phyloP scores from a whole-genome alignment of 2,888 invertebrate genomes.

The Cheilosia vernalis region DNA sequence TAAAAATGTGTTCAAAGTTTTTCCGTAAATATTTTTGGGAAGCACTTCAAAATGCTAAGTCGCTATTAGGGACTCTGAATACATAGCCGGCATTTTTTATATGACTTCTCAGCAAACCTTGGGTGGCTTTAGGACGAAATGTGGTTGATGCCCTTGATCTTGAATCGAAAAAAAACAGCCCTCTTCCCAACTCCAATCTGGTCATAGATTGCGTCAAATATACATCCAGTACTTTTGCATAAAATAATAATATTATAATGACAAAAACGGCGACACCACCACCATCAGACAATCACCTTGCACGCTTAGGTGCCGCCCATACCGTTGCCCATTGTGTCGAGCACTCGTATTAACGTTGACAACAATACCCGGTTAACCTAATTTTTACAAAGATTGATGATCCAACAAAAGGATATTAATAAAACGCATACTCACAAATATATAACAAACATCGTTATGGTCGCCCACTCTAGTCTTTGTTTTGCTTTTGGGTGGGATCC shows the following conservation, averaged over 20 bases:
- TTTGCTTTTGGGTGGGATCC: conserved; percentile 3
- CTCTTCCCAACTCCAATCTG: no score
- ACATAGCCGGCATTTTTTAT: neutral
- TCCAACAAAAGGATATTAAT: conserved; percentile 49
- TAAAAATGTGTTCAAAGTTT: conserved; percentile 5
- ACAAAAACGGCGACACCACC: neutral
- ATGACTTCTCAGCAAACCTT: neutral
- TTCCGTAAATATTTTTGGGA: no score
- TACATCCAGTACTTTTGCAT: no score
- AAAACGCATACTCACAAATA: conserved; percentile 23
- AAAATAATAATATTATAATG: no score
- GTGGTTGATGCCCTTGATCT: no score
- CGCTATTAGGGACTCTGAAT: neutral
- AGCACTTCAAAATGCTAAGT: neutral
- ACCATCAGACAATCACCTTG: neutral
- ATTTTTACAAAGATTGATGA: conserved; percentile 55
- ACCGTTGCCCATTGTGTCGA: neutral
- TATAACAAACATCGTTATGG: conserved; percentile 24
- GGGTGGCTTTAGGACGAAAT: no score
- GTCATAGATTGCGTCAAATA: no score
- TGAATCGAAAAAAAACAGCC: no score
- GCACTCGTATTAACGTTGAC: conserved; percentile 25
- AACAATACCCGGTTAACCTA: conserved; percentile 48
- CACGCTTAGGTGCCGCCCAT: neutral
- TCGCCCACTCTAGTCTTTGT: conserved; percentile 8